phyloP scores from a whole-genome alignment of 2,888 invertebrate species.

The Belgica antarctica region DNA sequence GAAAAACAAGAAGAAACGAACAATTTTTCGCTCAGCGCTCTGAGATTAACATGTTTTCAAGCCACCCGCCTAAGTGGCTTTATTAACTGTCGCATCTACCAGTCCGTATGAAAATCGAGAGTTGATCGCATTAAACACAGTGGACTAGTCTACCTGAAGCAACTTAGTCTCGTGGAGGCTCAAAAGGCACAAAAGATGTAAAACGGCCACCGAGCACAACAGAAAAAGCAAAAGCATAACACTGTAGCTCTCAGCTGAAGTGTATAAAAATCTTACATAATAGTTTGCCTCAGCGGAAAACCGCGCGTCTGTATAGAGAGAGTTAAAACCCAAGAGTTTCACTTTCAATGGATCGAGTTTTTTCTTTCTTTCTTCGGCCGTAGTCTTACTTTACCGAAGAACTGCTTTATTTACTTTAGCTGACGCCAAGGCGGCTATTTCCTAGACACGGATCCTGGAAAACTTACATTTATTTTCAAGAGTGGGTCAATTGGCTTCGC shows the following conservation, averaged over 20 bases:
- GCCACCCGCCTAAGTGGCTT: too few relatives aligned
- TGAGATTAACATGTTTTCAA: not conserved
- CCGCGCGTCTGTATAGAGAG: constrained; percentile 22
- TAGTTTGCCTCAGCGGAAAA: constrained; percentile 9
- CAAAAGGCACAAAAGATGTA: not conserved
- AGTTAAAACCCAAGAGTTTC: constrained; percentile 33
- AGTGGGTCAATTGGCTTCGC: too few relatives aligned
- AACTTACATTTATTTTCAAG: too few relatives aligned
- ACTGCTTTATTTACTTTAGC: constrained; percentile 8
- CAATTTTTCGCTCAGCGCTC: not conserved
- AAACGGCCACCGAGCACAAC: not conserved
- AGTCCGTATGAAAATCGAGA: not conserved
- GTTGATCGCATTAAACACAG: not conserved
- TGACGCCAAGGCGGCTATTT: constrained; percentile 27
- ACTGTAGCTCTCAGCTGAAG: not conserved
- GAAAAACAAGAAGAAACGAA: too few relatives aligned
- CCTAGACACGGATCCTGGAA: constrained; percentile 26
- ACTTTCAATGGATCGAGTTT: constrained; percentile 34
- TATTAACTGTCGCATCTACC: not conserved
- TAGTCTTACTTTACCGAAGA: constrained; percentile 21
- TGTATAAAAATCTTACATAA: constrained; percentile 40
- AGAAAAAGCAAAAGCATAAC: constrained; percentile 7
- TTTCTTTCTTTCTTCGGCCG: not conserved
- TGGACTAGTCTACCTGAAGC: not conserved
- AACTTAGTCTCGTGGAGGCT: too few relatives aligned